Base-by-base conservation (phyloP, 2,888 invertebrate genomes). In the Lobophora halterata region DNA sequence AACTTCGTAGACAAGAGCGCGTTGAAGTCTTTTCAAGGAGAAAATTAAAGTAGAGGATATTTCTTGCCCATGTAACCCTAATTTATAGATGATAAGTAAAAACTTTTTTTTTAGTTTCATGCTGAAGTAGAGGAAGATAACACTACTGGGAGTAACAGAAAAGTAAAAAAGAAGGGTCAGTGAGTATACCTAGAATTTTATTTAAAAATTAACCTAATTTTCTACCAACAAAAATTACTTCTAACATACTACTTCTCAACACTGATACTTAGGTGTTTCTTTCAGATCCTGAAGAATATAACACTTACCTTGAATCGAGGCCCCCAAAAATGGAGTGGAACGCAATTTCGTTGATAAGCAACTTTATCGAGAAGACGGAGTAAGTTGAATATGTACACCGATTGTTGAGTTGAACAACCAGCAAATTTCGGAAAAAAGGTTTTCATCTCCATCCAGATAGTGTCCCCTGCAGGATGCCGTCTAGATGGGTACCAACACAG, bases 241-340 rank as follows among this genome's bases (percentile, higher is more conserved):
- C n/a, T n/a, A n/a, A 9, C 1, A 12, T 31, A n/a, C 14, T 1
- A n/a, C 24, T 24, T 1, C 5, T 16, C n/a, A 1, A 21, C 24
- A 34, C 19, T 35, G 27, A 21, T 30, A 41, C 42, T 27, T 23
- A 26, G 12, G 30, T 34, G 17, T 4, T 6, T 36, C 43, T 70
- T 77, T 31, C 51, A 65, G 89, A 91, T 59, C 89, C 90, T 1
- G 88, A 87, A 47, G 81, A 88, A 40, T 93, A 93, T 59, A 71
- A 79, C 10, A 91, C 91, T 0, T 94, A 91, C 62, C 75, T 93
- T 10, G 74, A 83, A 40, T 89, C 91, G 0, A 85, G 93, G 9
- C 93, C 93, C 1, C 68, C 89, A 1, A 71, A 79, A 25, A 93
- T 93, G 93, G 94, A 94, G 79, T 48, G 90, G 0, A 82, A 90